phyloP scores from a whole-genome alignment of 2,797 vertebrate species.

The Neomorphus geoffroyi region DNA sequence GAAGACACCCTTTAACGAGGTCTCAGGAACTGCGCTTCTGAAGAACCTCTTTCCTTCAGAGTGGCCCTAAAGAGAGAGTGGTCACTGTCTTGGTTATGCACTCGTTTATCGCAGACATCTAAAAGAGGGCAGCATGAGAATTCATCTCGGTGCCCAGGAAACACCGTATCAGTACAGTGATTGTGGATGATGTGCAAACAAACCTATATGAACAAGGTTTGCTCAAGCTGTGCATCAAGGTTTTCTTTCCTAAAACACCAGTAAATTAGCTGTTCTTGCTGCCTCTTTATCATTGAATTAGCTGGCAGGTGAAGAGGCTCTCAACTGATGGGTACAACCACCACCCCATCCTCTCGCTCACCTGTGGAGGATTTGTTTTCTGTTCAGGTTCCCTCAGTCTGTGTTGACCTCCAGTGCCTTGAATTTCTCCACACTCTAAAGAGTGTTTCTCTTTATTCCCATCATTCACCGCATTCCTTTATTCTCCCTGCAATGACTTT shows the following conservation, averaged over 20 bases:
- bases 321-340: neutral
- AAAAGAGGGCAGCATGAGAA: neutral
- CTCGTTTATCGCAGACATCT: neutral
- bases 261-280: neutral
- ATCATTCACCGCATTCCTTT: neutral
- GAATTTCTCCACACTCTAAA: neutral
- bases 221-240: neutral
- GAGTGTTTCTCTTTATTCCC: neutral
- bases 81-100: neutral
- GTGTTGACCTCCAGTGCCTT: neutral
- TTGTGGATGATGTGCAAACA: neutral
- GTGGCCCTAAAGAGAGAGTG: neutral
- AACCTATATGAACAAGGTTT: neutral
- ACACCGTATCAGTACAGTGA: fast-evolving
- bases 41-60: neutral
- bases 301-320: neutral
- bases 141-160: neutral
- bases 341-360: neutral
- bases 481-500: neutral
- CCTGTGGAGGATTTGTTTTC: neutral
- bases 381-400: neutral
- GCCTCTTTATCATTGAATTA: neutral
- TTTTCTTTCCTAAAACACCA: neutral
- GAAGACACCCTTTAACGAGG: neutral
- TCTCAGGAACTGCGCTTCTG: neutral